Evolutionary conservation across 2,797 vertebrate genomes (phyloP).

Genomic region (Numenius phaeopus): DNA sequence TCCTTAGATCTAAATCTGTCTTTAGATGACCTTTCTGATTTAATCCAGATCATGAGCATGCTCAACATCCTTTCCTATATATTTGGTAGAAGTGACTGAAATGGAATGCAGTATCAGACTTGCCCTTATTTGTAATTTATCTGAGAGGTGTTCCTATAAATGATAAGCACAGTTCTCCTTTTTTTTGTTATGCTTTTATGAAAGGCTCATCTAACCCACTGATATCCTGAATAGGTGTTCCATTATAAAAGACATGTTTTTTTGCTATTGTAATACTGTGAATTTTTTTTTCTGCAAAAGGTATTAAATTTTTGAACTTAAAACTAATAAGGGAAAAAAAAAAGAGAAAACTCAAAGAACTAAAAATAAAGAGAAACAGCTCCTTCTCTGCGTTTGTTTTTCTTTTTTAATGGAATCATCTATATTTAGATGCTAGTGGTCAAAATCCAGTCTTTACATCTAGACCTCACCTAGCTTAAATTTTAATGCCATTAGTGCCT

Average conservation of each 20-base stretch:
- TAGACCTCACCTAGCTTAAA: not conserved
- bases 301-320: slow-evolving; percentile 39
- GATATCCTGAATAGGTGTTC: slow-evolving; percentile 69
- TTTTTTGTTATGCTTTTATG: slow-evolving; percentile 28
- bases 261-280: slow-evolving; percentile 30
- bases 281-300: not conserved
- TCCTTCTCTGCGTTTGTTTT: not conserved
- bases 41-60: slow-evolving; percentile 38
- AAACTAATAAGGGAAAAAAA: not conserved
- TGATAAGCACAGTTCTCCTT: not conserved
- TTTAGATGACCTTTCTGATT: slow-evolving; percentile 40
- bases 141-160: slow-evolving; percentile 30
- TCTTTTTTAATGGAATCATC: not conserved
- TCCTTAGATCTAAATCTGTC: slow-evolving; percentile 15
- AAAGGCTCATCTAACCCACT: slow-evolving; percentile 1
- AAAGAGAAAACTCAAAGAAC: not conserved
- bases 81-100: slow-evolving; percentile 30
- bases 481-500: not conserved
- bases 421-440: not conserved
- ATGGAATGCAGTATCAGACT: slow-evolving; percentile 18
- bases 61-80: not conserved
- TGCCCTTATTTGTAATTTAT: slow-evolving; percentile 19
- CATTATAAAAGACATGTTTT: slow-evolving; percentile 40
- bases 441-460: not conserved
- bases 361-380: not conserved